phyloP scores from a whole-genome alignment of 2,888 invertebrate species.

The Drosophila birchii region DNA sequence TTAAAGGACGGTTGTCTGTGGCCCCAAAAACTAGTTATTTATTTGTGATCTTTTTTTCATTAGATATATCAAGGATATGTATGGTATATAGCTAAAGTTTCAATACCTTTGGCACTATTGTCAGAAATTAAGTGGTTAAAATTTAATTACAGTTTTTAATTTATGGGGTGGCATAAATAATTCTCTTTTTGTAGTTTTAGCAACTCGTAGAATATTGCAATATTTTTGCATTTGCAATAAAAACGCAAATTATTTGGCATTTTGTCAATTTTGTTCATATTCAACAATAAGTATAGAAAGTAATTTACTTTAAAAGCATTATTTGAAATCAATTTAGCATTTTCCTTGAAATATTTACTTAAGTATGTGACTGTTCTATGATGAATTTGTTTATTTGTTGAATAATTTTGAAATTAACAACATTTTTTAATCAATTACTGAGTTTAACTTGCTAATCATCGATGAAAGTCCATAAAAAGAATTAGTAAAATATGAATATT shows the following conservation, averaged over 20 bases:
- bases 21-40: constrained; percentile 6
- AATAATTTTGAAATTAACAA: too few species aligned
- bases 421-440: too few species aligned
- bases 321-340: too few species aligned
- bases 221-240: not conserved
- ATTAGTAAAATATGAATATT: too few species aligned
- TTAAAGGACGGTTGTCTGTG: constrained; percentile 3
- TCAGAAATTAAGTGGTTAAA: not conserved
- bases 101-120: too few species aligned
- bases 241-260: not conserved
- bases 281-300: not conserved
- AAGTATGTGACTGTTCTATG: not conserved
- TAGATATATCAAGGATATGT: not conserved
- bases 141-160: not conserved
- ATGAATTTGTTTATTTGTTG: too few species aligned
- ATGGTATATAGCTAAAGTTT: too few species aligned
- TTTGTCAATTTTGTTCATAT: not conserved
- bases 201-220: not conserved
- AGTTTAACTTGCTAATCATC: too few species aligned
- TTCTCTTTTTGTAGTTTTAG: not conserved
- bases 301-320: not conserved
- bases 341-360: not conserved
- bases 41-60: not conserved
- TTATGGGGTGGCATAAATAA: too few species aligned
- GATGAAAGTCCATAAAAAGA: too few species aligned